These are phyloP conservation scores for Misgurnus anguillicaudatus DNA, from an alignment of 2,113 vertebrate species.

Conservation along the genomic window DNA sequence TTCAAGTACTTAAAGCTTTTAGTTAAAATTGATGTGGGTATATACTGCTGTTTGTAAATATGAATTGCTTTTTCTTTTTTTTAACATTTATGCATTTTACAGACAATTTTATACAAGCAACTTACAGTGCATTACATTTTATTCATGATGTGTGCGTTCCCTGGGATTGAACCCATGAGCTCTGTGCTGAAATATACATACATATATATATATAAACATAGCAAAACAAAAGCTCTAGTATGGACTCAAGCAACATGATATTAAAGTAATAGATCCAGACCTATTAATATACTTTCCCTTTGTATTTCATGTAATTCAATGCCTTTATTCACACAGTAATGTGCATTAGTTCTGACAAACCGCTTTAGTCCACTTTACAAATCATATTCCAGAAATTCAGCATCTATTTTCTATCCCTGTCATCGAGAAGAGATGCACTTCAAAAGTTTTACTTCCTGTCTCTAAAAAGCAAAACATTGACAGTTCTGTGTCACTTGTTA, in stretches of 20 bases:
- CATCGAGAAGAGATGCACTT: background rate
- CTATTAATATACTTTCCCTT: background rate
- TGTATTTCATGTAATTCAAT: background rate
- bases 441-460: background rate
- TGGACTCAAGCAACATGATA: background rate
- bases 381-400: background rate
- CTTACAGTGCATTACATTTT: no score
- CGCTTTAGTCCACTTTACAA: conserved; percentile 3
- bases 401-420: conserved; percentile 7
- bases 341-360: conserved; percentile 4
- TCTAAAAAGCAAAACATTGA: background rate
- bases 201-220: no score
- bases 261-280: background rate
- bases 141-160: no score
- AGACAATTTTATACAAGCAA: no score
- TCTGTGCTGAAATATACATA: no score
- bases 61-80: no score
- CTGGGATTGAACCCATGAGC: no score
- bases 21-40: no score
- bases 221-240: background rate
- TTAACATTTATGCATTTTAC: no score
- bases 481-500: background rate
- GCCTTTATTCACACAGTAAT: background rate
- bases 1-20: no score
- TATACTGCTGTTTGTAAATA: no score